Conservation (phyloP, 2,113 vertebrate species). For the Corythornis vintsioides region DNA sequence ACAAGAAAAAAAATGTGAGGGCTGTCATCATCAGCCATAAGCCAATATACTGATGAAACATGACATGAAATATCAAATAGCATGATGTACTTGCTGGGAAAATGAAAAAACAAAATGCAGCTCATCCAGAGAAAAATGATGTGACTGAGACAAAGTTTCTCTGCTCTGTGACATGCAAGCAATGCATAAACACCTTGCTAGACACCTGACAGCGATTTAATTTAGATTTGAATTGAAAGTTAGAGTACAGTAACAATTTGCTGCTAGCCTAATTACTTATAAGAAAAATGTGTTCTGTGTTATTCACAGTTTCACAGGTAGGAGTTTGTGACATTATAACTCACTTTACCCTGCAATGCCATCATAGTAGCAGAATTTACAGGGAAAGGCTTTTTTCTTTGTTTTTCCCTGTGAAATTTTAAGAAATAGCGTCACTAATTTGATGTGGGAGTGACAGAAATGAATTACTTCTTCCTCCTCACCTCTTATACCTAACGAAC, state of each 20-base stretch:
- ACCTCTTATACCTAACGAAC: neutral
- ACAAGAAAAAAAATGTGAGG: neutral
- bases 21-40: neutral
- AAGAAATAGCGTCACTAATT: neutral
- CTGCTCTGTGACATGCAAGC: neutral
- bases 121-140: neutral
- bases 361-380: neutral
- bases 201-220: neutral
- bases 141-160: neutral
- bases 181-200: neutral
- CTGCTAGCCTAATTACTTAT: neutral
- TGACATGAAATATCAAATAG: neutral
- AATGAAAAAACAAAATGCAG: neutral
- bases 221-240: conserved; percentile 19
- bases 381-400: neutral
- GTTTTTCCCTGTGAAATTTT: neutral
- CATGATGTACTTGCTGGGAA: neutral
- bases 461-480: neutral
- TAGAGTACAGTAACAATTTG: neutral
- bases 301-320: neutral
- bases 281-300: neutral
- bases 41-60: neutral
- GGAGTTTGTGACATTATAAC: neutral
- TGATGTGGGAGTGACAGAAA: neutral
- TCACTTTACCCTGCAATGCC: neutral